Base-by-base conservation (phyloP, 2,888 invertebrate genomes). In the Luffia ferchaultella region DNA sequence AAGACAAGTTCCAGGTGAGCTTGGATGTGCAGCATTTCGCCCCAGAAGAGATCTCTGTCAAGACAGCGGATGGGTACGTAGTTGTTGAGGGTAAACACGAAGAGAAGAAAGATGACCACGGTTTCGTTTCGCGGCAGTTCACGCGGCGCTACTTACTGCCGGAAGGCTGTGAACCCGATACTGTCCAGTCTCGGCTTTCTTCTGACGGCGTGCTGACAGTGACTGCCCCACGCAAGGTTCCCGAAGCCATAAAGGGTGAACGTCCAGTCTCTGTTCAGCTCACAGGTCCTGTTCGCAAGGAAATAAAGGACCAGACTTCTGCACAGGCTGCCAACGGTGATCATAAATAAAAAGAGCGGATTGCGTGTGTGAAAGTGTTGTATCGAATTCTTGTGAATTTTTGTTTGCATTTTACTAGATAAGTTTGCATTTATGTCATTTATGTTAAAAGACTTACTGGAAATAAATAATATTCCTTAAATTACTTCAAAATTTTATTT, bases 71-170 rank as follows among this genome's bases (percentile, higher is more conserved):
- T 50, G 87, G 89, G 42, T 85, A 74, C 48, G 86, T 94, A 16
- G 85, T 92, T 1, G 86, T 92, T 0, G 92, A 93, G 69, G 93
- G 90, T 0, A 92, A 90, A 63, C 93, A 94, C 60, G 91, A 92
- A 59, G 93, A 93, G 65, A 89, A 89, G 62, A 87, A 89, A 54
- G 92, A 92, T 60, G 88, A 90, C 20, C 90, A 91, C 60, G 93
- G 93, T 0, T 90, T 80, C 56, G 88, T 93, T 50, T 89, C 91
- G 1, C 85, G 92, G 18, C 91, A 93, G 58, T 91, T 94, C 59
- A 86, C 89, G 1, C 86, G 94, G 1, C 88, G 90, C 46, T 94
- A 93, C 63, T 75, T 88, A n/a, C 67, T 94, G 53, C 93, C 94
- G 0, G 87, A 90, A 56, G 91, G 89, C 1, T 90, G 90, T 53